Conservation (phyloP, 2,113 vertebrate genomes). For the Ailuropoda melanoleuca region DNA sequence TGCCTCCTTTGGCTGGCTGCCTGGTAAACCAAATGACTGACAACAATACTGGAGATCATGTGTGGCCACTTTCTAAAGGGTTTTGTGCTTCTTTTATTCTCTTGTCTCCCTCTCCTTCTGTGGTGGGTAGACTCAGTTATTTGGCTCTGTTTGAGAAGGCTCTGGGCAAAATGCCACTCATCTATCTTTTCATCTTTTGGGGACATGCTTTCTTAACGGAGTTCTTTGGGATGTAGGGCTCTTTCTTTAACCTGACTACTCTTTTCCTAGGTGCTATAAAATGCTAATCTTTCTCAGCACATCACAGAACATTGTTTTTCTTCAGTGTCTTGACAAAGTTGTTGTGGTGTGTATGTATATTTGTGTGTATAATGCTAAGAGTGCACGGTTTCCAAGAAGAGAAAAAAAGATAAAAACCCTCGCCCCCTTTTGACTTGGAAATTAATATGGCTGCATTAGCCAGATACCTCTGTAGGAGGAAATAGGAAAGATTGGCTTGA, state of each 20-base stretch:
- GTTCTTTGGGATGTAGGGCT: background rate
- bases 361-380: background rate
- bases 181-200: slow-evolving; percentile 38
- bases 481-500: slow-evolving; percentile 29
- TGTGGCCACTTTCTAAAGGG: slow-evolving; percentile 60
- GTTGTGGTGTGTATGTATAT: background rate
- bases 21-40: slow-evolving; percentile 18
- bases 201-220: slow-evolving; percentile 42
- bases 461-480: background rate
- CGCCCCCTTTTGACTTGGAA: background rate
- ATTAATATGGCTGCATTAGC: background rate
- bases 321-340: background rate
- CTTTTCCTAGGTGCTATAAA: background rate
- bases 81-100: slow-evolving; percentile 10
- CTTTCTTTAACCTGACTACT: slow-evolving; percentile 29
- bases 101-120: background rate
- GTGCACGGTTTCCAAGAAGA: background rate
- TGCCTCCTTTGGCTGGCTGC: slow-evolving; percentile 23
- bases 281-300: background rate
- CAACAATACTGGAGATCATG: background rate
- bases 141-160: slow-evolving; percentile 51
- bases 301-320: background rate
- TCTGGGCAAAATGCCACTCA: slow-evolving; percentile 54
- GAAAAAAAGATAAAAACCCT: background rate
- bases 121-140: background rate